Base-by-base conservation (phyloP, 2,797 vertebrate species). In the Lithobates pipiens region DNA sequence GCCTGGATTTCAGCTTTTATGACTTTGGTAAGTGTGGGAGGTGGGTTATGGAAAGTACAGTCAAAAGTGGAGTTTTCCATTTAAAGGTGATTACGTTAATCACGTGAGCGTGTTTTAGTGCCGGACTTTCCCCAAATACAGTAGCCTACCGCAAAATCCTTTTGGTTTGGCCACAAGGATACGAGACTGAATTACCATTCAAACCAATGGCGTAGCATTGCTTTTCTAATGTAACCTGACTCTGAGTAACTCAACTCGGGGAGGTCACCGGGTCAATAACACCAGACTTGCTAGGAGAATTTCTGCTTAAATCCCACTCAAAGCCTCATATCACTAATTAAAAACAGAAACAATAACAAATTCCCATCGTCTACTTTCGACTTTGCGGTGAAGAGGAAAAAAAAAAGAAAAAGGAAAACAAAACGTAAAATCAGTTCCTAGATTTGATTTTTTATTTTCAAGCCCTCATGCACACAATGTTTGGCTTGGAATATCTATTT, bases 271-370 rank as follows among this genome's bases (percentile, higher is more conserved):
- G 84, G 77, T 71, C 84, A 85, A 85, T 80, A 85, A 81, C 63
- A 81, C 71, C 74, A 65, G 42, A 68, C 84, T 80, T 29, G 36
- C 73, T 83, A 70, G 72, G 39, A 85, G 77, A 76, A 63, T 80
- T 80, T 68, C 71, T 81, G 72, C 46, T 32, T 76, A 32, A 76
- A 80, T 80, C 71, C 84, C 84, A 69, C 16, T 36, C 61, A 83
- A 76, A 83, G 81, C 81, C 78, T 85, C 84, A 75, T 79, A 76
- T 75, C 78, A 54, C 78, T 85, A 85, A 85, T 85, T 85, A 85
- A 76, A 85, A 85, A 85, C 84, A 85, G 84, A 54, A 81, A 80
- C 78, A 85, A 80, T 85, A 85, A 78, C 72, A 85, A 61, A 80
- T 85, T 85, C 69, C 57, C 71, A 80, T 85, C 54, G 74, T 74